Conservation (phyloP, 2,888 invertebrate species). For the Mayetiola destructor region DNA sequence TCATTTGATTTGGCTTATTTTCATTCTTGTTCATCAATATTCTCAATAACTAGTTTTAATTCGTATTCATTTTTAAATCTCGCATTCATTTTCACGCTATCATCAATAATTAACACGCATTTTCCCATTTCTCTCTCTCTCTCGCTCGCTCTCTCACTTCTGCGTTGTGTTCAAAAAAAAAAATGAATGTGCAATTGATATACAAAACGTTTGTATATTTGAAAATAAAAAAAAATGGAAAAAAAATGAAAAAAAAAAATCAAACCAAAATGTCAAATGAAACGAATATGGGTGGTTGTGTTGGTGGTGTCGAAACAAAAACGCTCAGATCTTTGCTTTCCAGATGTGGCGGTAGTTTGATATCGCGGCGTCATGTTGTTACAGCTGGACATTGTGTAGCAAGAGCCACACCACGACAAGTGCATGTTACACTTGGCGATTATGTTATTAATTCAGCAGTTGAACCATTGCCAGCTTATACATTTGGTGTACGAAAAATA, state of each 20-base stretch:
- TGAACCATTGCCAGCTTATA: conserved; percentile 80
- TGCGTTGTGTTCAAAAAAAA: neutral
- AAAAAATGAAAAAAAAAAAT: no score
- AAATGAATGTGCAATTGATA: no score
- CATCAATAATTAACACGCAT: conserved; percentile 12
- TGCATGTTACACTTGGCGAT: conserved; percentile 73
- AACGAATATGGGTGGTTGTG: neutral
- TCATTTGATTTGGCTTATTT: no score
- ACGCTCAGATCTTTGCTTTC: conserved; percentile 21
- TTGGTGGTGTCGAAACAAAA: conserved; percentile 9
- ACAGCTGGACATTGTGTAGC: conserved; percentile 92
- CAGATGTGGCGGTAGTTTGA: conserved; percentile 83
- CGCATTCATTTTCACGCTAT: conserved; percentile 12
- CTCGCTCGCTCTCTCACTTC: conserved; percentile 6
- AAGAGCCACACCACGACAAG: conserved; percentile 75
- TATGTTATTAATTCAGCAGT: conserved; percentile 89
- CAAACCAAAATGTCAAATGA: neutral
- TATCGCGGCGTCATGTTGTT: conserved; percentile 80
- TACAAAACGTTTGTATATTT: no score
- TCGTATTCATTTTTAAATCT: no score
- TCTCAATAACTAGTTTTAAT: no score
- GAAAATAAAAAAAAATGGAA: no score
- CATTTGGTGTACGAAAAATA: conserved; percentile 80
- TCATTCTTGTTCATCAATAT: no score
- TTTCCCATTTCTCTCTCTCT: conserved; percentile 10